Evolutionary conservation across 2,797 vertebrate species (phyloP).

Genomic region (Caiman crocodilus): DNA sequence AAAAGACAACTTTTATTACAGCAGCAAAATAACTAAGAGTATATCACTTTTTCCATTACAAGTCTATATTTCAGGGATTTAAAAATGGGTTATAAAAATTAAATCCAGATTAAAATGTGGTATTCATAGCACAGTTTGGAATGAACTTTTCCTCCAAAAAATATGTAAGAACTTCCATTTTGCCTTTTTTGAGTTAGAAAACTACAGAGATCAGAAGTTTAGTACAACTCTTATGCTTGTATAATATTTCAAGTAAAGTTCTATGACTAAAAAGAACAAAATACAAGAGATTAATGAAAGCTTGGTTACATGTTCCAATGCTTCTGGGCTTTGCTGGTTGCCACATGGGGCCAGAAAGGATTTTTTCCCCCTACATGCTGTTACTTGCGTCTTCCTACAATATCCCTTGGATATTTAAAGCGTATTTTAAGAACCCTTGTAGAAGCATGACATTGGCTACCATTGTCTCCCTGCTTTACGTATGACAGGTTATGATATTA

Average conservation of each 20-base stretch:
- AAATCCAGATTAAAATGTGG: conserved; percentile 20
- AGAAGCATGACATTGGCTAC: too few relatives aligned
- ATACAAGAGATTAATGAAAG: neutral
- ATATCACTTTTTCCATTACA: conserved; percentile 61
- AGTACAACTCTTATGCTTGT: neutral
- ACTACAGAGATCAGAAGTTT: neutral
- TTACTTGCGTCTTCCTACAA: too few relatives aligned
- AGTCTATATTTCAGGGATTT: conserved; percentile 53
- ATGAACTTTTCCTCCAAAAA: neutral
- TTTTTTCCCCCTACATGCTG: too few relatives aligned
- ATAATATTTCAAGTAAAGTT: neutral
- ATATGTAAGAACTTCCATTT: neutral
- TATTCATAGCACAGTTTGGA: neutral
- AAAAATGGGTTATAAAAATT: conserved; percentile 49
- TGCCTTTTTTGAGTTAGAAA: neutral
- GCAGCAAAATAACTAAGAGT: conserved; percentile 30
- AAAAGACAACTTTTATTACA: conserved; percentile 59
- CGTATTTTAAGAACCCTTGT: too few relatives aligned
- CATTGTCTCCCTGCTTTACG: too few relatives aligned
- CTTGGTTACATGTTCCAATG: too few relatives aligned
- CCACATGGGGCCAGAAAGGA: too few relatives aligned
- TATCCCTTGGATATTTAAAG: too few relatives aligned
- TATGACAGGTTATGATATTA: too few relatives aligned
- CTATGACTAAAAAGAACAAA: neutral
- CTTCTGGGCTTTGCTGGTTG: too few relatives aligned